Evolutionary conservation across 2,888 invertebrate species (phyloP).

Genomic region (Heteromurus nitidus): DNA sequence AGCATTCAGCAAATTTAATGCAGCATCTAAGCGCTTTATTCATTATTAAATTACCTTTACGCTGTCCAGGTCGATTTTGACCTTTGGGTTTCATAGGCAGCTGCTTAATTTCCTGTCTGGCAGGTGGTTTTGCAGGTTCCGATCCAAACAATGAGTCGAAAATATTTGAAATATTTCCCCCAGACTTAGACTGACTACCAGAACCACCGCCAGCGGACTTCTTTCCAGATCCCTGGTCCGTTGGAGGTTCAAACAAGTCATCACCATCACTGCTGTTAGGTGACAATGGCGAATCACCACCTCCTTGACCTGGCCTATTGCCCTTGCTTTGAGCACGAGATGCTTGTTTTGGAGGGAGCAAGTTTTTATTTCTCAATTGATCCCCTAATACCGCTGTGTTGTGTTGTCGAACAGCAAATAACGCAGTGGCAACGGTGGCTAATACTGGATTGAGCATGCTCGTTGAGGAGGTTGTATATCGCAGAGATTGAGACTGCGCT

Average conservation of each 20-base stretch:
- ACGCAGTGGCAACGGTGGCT: constrained; percentile 70
- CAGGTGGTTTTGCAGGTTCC: constrained; percentile 45
- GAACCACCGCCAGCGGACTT: neutral
- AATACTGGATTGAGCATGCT: constrained; percentile 61
- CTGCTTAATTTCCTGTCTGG: constrained; percentile 22
- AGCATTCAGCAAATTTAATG: no score
- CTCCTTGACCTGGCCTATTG: constrained; percentile 59
- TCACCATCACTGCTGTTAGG: constrained; percentile 92
- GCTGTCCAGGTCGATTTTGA: constrained; percentile 49
- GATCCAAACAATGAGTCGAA: constrained; percentile 71
- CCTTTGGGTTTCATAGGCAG: constrained; percentile 35
- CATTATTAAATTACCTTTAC: constrained; percentile 13
- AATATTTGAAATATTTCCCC: constrained; percentile 46
- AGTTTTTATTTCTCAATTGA: neutral
- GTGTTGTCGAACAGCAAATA: constrained; percentile 62
- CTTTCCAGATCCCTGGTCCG: constrained; percentile 67
- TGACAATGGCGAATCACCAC: constrained; percentile 84
- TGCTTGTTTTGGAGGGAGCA: no score
- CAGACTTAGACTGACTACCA: constrained; percentile 16
- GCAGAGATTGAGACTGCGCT: constrained; percentile 9
- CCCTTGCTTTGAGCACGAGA: constrained; percentile 35
- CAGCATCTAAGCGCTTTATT: neutral
- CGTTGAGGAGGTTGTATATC: constrained; percentile 30
- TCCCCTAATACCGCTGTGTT: constrained; percentile 47
- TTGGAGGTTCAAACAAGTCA: constrained; percentile 88